Evolutionary conservation across 2,888 invertebrate genomes (phyloP).

Genomic region (Agonopterix subpropinquella): DNA sequence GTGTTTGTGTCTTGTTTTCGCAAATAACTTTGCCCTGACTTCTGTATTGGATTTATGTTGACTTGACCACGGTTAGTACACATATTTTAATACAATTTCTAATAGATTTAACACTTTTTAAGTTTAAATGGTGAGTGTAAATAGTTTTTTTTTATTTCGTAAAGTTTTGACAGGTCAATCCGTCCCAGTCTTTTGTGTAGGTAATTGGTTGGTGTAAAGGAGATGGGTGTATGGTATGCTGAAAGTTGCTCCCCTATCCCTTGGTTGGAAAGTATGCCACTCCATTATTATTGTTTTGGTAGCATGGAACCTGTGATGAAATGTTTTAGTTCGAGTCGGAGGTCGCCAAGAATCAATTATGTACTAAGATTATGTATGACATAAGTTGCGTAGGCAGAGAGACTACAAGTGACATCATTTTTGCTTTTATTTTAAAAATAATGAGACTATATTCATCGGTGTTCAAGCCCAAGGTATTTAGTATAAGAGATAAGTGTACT

Average conservation of each 20-base stretch:
- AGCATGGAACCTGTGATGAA: slow-evolving; percentile 56
- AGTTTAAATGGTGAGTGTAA: slow-evolving; percentile 39
- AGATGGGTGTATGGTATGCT: slow-evolving; percentile 31
- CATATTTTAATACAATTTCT: slow-evolving; percentile 10
- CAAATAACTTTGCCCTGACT: slow-evolving; percentile 46
- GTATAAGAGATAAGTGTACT: too few species aligned
- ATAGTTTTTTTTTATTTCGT: slow-evolving; percentile 35
- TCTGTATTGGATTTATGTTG: slow-evolving; percentile 71
- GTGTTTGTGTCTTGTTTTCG: slow-evolving; percentile 69
- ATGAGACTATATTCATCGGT: slow-evolving; percentile 11
- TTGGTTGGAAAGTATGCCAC: slow-evolving; percentile 61
- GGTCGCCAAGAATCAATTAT: slow-evolving; percentile 29
- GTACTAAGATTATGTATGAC: slow-evolving; percentile 33
- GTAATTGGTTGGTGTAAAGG: slow-evolving; percentile 36
- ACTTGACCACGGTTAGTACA: slow-evolving; percentile 60
- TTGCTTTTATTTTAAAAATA: slow-evolving; percentile 35
- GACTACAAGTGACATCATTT: slow-evolving; percentile 46
- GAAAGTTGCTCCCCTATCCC: slow-evolving; percentile 44
- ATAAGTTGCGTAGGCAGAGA: slow-evolving; percentile 37
- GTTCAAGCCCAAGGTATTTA: too few species aligned
- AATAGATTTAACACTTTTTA: slow-evolving; percentile 21
- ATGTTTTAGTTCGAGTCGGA: slow-evolving; percentile 33
- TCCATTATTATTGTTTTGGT: slow-evolving; percentile 57
- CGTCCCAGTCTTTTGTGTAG: slow-evolving; percentile 35
- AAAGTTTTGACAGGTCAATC: slow-evolving; percentile 55